Evolutionary conservation across 2,113 vertebrate species (phyloP).

Genomic region (Apeltes quadracus): DNA sequence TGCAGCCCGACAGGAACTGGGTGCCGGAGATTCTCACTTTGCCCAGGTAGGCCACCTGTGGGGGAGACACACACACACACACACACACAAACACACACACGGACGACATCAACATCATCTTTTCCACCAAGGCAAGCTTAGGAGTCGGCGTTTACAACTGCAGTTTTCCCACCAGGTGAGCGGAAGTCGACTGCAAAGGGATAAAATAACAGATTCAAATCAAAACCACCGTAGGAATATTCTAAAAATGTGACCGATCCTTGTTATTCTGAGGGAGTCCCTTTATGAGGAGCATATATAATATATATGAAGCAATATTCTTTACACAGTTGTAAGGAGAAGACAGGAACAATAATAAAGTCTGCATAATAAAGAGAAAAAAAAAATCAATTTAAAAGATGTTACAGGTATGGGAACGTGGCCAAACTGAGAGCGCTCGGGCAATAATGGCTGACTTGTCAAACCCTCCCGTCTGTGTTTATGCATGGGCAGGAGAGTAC

Average conservation of each 20-base stretch:
- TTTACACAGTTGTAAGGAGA: not conserved
- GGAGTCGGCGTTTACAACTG: not conserved
- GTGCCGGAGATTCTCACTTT: conserved; percentile 93
- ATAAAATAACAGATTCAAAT: not conserved
- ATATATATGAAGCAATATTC: not conserved
- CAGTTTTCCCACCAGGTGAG: conserved; percentile 9
- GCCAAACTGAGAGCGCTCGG: conserved; percentile 47
- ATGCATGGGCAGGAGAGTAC: no score
- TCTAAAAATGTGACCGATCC: not conserved
- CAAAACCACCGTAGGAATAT: not conserved
- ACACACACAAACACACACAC: conserved; percentile 36
- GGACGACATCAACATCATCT: conserved; percentile 11
- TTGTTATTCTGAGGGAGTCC: not conserved
- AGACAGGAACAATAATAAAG: not conserved
- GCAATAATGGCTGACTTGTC: conserved; percentile 71
- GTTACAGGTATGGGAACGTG: conserved; percentile 22
- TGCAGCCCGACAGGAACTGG: conserved; percentile 95
- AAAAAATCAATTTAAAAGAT: not conserved
- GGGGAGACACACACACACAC: no score
- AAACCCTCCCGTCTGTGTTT: no score
- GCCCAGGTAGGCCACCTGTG: conserved; percentile 94
- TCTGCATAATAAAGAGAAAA: not conserved
- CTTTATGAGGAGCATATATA: not conserved
- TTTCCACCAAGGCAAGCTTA: conserved; percentile 2
- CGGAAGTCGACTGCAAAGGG: conserved; percentile 14